These are phyloP conservation scores for Teleiodes luculella DNA, from an alignment of 2,888 invertebrate species.

Conservation along the genomic window DNA sequence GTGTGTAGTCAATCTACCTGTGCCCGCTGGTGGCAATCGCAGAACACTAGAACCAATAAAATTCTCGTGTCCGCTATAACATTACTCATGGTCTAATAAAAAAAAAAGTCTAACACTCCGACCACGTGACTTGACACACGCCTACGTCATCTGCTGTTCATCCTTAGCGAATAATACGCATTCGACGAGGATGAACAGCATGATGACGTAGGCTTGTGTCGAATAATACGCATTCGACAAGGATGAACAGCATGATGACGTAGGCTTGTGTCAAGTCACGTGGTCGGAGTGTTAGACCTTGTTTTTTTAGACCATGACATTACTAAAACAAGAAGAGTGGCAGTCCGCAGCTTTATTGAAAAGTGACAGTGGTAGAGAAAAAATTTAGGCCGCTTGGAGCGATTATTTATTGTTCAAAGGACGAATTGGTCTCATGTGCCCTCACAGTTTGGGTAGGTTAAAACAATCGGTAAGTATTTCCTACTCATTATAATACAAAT, in stretches of 20 bases:
- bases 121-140: too few relatives aligned
- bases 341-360: slow-evolving; percentile 64
- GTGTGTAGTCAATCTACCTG: slow-evolving; percentile 68
- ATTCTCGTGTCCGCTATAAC: slow-evolving; percentile 58
- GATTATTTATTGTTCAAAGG: slow-evolving; percentile 64
- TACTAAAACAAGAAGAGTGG: slow-evolving; percentile 61
- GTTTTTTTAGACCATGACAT: too few relatives aligned
- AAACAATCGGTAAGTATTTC: slow-evolving; percentile 32
- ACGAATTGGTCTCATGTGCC: slow-evolving; percentile 64
- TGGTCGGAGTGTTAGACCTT: too few relatives aligned
- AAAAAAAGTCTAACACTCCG: too few relatives aligned
- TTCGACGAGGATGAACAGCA: too few relatives aligned
- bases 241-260: too few relatives aligned
- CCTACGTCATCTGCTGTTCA: too few relatives aligned
- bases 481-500: slow-evolving; percentile 42
- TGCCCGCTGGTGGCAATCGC: slow-evolving; percentile 51
- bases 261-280: too few relatives aligned
- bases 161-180: too few relatives aligned
- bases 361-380: slow-evolving; percentile 58
- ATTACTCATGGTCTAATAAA: too few relatives aligned
- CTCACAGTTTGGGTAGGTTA: slow-evolving; percentile 37
- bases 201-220: too few relatives aligned
- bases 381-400: slow-evolving; percentile 70
- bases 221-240: too few relatives aligned
- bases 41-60: slow-evolving; percentile 75